Evolutionary conservation across 2,797 vertebrate genomes (phyloP), one percentile per base, ranked within the genome.

Genomic region (Lutjanus campechanus): DNA sequence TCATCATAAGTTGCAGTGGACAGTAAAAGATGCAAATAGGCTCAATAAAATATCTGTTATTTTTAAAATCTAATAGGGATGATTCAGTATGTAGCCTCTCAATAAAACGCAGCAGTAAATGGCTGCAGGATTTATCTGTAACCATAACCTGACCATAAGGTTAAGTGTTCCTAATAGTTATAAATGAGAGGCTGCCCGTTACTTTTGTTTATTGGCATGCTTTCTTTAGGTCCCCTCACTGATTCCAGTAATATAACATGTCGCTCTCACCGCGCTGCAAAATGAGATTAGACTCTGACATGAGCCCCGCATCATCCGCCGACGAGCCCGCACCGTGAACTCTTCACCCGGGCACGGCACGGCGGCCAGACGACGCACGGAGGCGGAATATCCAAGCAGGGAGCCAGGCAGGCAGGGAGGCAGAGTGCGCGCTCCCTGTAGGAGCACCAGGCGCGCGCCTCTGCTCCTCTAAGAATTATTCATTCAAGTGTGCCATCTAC

Each of bases 161-260:
- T 94, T 95, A 95, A 95, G 92, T 95, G 94, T 94, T 91, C 87
- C 82, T 95, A 94, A 95, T 94, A 91, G 91, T 94, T 93, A 95
- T 91, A 92, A 93, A 95, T 94, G 90, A 84, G 83, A 69, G 62
- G 69, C 76, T 60, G 90, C 69, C 84, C 72, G 68, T 88, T 90
- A 89, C 91, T 90, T 94, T 93, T 95, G 93, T 94, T 95, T 94
- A 94, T 91, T 89, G 91, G 86, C 83, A 76, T 87, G 79, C 86
- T 79, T 91, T 91, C 84, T 89, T 89, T 85, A 73, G 82, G 81
- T 77, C 83, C 81, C 84, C 86, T 79, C 86, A 11, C 88, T 73
- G 89, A 86, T 90, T 90, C 88, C 86, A 72, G 88, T 91, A 91
- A 93, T 93, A 89, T 85, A 90, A 84, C 92, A 93, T 88, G 88